Evolutionary conservation across 2,113 vertebrate species (phyloP).

Genomic region (Gymnorhina tibicen): DNA sequence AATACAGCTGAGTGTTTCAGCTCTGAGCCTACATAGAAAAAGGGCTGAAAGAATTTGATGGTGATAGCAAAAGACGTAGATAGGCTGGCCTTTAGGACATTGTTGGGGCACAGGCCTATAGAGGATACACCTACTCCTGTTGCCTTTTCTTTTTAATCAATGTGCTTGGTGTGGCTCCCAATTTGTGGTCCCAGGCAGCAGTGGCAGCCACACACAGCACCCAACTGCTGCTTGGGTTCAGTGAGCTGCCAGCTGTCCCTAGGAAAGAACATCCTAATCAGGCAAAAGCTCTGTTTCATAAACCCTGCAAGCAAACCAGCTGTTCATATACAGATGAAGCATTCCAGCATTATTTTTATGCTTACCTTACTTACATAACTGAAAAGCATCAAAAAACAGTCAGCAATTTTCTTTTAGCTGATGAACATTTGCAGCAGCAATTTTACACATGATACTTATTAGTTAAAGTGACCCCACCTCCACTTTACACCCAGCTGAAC

Average conservation of each 20-base stretch:
- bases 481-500: not conserved
- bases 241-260: not conserved
- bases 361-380: not conserved
- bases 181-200: not conserved
- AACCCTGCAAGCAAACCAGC: not conserved
- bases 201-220: not conserved
- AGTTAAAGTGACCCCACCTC: not conserved
- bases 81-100: not conserved
- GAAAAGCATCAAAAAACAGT: not conserved
- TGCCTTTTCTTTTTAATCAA: not conserved
- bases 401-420: not conserved
- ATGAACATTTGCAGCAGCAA: not conserved
- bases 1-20: not conserved
- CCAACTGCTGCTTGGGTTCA: not conserved
- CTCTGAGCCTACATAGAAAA: not conserved
- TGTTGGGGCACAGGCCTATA: not conserved
- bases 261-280: not conserved
- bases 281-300: not conserved
- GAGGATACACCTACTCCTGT: not conserved
- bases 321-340: not conserved
- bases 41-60: not conserved
- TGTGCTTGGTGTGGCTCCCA: rapidly evolving
- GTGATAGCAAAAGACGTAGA: not conserved
- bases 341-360: not conserved
- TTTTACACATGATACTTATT: not conserved